phyloP scores from a whole-genome alignment of 2,888 invertebrate species.

The Sesia bembeciformis region DNA sequence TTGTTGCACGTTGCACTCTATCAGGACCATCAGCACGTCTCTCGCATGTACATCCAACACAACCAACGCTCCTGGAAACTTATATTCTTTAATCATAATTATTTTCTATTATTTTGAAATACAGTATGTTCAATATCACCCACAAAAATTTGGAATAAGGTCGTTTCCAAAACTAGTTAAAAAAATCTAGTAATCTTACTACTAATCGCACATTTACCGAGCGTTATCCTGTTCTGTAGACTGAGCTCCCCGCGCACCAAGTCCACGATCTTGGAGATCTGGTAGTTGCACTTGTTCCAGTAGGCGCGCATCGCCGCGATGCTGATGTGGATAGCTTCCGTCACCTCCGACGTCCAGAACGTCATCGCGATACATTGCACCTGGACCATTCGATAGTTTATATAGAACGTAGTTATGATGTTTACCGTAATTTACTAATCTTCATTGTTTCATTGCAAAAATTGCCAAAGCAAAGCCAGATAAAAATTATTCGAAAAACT shows the following conservation, averaged over 20 bases:
- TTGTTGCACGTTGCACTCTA: conserved; percentile 76
- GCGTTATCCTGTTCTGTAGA: conserved; percentile 89
- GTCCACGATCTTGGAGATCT: conserved; percentile 88
- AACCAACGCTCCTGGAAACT: conserved; percentile 83
- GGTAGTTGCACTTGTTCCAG: conserved; percentile 80
- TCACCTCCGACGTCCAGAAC: conserved; percentile 94
- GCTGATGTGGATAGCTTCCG: conserved; percentile 79
- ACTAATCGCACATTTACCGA: conserved; percentile 66
- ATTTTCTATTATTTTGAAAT: background rate
- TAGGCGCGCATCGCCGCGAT: conserved; percentile 76
- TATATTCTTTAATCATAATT: background rate
- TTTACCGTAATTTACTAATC: background rate
- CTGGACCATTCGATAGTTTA: conserved; percentile 21
- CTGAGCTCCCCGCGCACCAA: conserved; percentile 91
- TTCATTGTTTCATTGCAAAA: too few relatives aligned
- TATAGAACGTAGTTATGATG: background rate
- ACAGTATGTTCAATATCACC: background rate
- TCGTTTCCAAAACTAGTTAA: background rate
- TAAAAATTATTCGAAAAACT: too few relatives aligned
- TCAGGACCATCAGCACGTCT: conserved; percentile 85
- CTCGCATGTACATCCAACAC: conserved; percentile 95
- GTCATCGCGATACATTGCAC: conserved; percentile 88
- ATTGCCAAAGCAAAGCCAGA: too few relatives aligned
- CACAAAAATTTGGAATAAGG: too few relatives aligned
- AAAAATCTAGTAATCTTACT: background rate